These are phyloP conservation scores for Tenthredo amoena DNA, from an alignment of 2,888 invertebrate species.

Conservation along the genomic window DNA sequence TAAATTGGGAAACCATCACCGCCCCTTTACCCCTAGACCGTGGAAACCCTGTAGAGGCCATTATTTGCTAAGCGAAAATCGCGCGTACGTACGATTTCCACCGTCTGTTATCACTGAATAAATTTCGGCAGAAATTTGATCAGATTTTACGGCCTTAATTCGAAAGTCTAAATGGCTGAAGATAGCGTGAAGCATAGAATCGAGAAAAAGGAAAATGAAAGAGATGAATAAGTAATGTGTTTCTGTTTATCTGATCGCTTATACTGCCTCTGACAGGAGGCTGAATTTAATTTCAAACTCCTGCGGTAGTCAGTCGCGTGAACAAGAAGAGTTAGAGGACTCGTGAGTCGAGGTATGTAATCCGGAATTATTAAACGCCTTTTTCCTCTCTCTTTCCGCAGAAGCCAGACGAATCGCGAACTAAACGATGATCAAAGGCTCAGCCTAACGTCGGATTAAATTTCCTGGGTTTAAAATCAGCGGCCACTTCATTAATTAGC, in stretches of 20 bases:
- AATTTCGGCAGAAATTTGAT: neutral
- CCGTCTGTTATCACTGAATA: constrained; percentile 29
- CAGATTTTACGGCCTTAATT: neutral
- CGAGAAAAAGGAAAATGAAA: neutral
- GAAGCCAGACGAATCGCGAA: neutral
- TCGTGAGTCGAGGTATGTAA: neutral
- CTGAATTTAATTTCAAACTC: constrained; percentile 17
- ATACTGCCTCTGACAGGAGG: neutral
- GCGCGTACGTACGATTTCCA: constrained; percentile 19
- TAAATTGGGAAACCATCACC: constrained; percentile 72
- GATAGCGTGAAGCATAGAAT: neutral
- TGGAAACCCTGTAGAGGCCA: constrained; percentile 50
- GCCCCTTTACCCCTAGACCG: constrained; percentile 18
- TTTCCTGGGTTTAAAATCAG: neutral
- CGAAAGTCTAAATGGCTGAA: neutral
- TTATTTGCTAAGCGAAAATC: constrained; percentile 60
- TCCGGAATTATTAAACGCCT: neutral
- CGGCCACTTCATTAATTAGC: neutral
- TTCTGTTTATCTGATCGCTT: constrained; percentile 20
- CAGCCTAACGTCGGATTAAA: neutral
- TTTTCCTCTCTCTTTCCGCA: neutral
- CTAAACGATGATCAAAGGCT: neutral
- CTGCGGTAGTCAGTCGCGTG: constrained; percentile 5
- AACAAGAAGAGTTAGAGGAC: constrained; percentile 13
- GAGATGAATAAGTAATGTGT: constrained; percentile 13